These are phyloP conservation scores for Empis livida DNA, from an alignment of 2,888 invertebrate species.

Conservation along the genomic window DNA sequence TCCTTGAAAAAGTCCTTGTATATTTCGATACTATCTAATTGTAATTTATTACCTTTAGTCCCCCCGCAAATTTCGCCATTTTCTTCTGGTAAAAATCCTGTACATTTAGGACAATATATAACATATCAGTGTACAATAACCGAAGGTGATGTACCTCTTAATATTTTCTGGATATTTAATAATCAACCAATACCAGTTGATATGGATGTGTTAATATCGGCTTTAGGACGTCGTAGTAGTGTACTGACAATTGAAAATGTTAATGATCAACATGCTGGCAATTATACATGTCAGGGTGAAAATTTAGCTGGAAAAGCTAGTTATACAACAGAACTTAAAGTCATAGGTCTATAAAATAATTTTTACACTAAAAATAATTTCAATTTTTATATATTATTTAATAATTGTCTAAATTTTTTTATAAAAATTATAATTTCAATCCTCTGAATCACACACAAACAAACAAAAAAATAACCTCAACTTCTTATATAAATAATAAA, in stretches of 20 bases:
- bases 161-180: conserved; percentile 47
- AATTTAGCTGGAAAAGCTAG: conserved; percentile 58
- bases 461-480: background rate
- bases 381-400: too few species aligned
- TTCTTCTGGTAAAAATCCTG: conserved; percentile 46
- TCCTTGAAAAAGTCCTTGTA: background rate
- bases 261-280: conserved; percentile 54
- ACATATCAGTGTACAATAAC: conserved; percentile 47
- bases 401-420: too few species aligned
- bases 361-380: too few species aligned
- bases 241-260: conserved; percentile 58
- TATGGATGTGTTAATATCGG: conserved; percentile 40
- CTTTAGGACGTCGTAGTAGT: conserved; percentile 51
- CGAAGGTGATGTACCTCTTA: conserved; percentile 52
- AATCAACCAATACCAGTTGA: conserved; percentile 29
- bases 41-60: conserved; percentile 14
- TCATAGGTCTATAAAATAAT: conserved; percentile 46
- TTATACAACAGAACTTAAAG: conserved; percentile 54
- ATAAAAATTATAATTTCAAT: background rate
- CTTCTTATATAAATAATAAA: background rate
- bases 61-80: conserved; percentile 40
- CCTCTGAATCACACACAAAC: too few species aligned
- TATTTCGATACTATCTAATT: background rate
- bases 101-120: conserved; percentile 46
- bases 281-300: conserved; percentile 60